These are phyloP conservation scores for Charadrius vociferus DNA, from an alignment of 2,113 vertebrate species.

Conservation along the genomic window DNA sequence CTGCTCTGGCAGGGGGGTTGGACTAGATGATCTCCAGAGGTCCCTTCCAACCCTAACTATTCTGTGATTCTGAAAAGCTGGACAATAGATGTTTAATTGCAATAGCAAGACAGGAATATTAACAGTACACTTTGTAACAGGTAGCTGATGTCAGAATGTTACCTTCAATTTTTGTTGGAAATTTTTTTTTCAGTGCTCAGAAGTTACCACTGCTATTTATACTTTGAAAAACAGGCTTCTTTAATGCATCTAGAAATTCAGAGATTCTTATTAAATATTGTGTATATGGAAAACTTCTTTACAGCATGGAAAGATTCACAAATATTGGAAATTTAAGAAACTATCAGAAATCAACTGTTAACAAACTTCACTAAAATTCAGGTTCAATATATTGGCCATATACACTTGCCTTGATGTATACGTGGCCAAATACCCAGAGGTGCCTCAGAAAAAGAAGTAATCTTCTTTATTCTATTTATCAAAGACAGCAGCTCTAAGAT, in stretches of 20 bases:
- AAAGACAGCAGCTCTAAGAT: not conserved
- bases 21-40: no score
- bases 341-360: not conserved
- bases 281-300: not conserved
- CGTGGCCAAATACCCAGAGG: not conserved
- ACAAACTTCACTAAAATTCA: not conserved
- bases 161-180: not conserved
- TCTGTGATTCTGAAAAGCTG: no score
- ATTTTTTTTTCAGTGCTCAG: not conserved
- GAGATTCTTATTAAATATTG: not conserved
- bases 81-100: not conserved
- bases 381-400: not conserved
- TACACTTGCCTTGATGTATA: not conserved
- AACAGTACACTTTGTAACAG: not conserved
- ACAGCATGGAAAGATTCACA: not conserved
- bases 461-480: not conserved
- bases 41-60: no score
- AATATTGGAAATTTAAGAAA: not conserved
- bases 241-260: not conserved
- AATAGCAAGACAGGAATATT: not conserved
- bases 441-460: not conserved
- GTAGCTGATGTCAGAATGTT: not conserved
- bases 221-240: not conserved
- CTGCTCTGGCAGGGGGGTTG: no score
- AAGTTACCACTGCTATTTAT: not conserved